phyloP scores from a whole-genome alignment of 2,113 vertebrate genomes.

The Actinemys pallida region DNA sequence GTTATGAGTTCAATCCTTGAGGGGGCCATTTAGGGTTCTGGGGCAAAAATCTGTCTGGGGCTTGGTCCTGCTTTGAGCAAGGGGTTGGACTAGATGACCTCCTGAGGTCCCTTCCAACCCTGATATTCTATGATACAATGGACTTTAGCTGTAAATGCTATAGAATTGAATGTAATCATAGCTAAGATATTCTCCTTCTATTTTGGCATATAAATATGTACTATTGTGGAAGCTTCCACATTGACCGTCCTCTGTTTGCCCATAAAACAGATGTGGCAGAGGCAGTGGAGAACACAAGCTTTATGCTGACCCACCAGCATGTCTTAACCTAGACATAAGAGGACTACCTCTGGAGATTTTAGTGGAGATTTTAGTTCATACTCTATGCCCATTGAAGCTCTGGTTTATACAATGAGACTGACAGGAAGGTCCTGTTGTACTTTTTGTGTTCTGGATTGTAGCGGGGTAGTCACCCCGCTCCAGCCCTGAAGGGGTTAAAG shows the following conservation, averaged over 20 bases:
- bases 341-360: neutral
- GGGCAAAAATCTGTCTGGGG: too few relatives aligned
- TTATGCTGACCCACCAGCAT: neutral
- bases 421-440: neutral
- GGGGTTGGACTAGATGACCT: too few relatives aligned
- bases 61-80: too few relatives aligned
- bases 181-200: neutral
- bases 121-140: too few relatives aligned
- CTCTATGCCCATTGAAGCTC: neutral
- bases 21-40: too few relatives aligned
- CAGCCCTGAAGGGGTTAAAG: too few relatives aligned
- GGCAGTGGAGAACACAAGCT: neutral
- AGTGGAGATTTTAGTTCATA: neutral
- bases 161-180: neutral
- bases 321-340: neutral
- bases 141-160: neutral
- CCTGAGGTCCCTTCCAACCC: too few relatives aligned
- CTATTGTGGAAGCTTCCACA: neutral
- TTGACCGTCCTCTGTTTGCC: neutral
- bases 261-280: neutral
- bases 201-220: neutral
- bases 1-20: too few relatives aligned
- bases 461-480: too few relatives aligned
- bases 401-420: neutral
- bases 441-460: neutral